Base-by-base conservation (phyloP, 2,797 vertebrate genomes). In the Hyperoplus lanceolatus region DNA sequence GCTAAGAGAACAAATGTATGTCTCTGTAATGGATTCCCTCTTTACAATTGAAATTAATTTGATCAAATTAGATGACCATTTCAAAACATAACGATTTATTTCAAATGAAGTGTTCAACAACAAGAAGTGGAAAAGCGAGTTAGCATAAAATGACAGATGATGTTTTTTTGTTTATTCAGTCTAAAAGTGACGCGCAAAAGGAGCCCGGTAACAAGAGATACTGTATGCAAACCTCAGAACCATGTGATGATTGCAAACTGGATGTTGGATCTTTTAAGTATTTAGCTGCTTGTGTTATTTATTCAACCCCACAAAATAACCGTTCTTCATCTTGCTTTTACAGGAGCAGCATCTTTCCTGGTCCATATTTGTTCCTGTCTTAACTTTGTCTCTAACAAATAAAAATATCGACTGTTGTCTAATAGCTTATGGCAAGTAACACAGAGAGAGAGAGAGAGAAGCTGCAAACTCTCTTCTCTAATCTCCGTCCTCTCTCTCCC, bases 341-440 rank as follows among this genome's bases (percentile, higher is more conserved):
- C 63, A 29, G 53, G 53, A 54, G 38, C 36, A 18, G 70, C 42
- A 56, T 53, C 48, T 72, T 72, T 85, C 55, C 81, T 82, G 77
- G 67, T 85, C 75, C 73, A 42, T 48, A 68, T 58, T 70, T 64
- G 38, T 79, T 64, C 21, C 46, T 65, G 46, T 41, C 58, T 29
- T 66, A 18, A 54, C 54, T 67, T 29, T 29, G 62, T 69, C 50
- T 54, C 70, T 63, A 71, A 68, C 55, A 73, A 82, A 81, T 67
- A 57, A 29, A 74, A 79, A 76, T 64, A 74, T 59, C 78, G 81
- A 89, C 82, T 83, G 94, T 94, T 94, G 96, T 95, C 94, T 95
- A 96, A 96, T 93, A 95, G 93, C 94, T 93, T 89, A 91, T 93
- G 93, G 95, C 94, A 94, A 95, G 79, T 95, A 93, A 92, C 94